These are phyloP conservation scores for Butorides virescens DNA, from an alignment of 2,113 vertebrate genomes.

Conservation along the genomic window DNA sequence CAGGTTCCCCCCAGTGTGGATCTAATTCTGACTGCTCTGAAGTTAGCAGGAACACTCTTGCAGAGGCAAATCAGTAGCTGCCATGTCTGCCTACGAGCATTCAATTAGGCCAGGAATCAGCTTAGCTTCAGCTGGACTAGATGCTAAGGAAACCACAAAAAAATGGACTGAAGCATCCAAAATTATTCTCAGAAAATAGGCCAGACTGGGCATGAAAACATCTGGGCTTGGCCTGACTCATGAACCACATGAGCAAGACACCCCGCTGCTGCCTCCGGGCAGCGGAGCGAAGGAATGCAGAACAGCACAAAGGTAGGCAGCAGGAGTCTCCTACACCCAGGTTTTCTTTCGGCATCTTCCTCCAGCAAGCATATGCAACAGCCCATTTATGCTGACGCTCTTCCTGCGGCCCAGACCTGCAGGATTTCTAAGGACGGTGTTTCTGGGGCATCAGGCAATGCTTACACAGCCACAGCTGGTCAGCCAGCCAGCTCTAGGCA, in stretches of 20 bases:
- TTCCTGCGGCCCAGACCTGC: background rate
- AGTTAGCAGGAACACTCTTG: background rate
- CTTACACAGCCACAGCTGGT: background rate
- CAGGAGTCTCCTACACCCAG: background rate
- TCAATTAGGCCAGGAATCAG: background rate
- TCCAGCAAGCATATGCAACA: background rate
- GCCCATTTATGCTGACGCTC: background rate
- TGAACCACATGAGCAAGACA: slow-evolving; percentile 9
- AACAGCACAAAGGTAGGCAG: slow-evolving; percentile 1
- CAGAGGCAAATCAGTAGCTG: background rate
- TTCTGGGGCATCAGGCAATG: background rate
- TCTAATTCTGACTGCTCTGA: background rate
- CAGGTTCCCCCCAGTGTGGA: background rate
- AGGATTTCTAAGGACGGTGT: background rate
- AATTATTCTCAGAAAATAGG: slow-evolving; percentile 43
- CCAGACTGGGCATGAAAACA: slow-evolving; percentile 54
- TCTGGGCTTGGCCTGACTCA: slow-evolving; percentile 46
- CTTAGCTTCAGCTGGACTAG: slow-evolving; percentile 19
- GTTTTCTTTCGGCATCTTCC: background rate
- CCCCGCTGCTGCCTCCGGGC: background rate
- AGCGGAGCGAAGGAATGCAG: background rate
- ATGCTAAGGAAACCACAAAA: slow-evolving; percentile 51
- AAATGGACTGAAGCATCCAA: slow-evolving; percentile 33
- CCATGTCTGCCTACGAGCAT: background rate
- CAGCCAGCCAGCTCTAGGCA: background rate